These are phyloP conservation scores for Hermaeophaga mercurialis DNA, from an alignment of 2,888 invertebrate species.

Conservation along the genomic window DNA sequence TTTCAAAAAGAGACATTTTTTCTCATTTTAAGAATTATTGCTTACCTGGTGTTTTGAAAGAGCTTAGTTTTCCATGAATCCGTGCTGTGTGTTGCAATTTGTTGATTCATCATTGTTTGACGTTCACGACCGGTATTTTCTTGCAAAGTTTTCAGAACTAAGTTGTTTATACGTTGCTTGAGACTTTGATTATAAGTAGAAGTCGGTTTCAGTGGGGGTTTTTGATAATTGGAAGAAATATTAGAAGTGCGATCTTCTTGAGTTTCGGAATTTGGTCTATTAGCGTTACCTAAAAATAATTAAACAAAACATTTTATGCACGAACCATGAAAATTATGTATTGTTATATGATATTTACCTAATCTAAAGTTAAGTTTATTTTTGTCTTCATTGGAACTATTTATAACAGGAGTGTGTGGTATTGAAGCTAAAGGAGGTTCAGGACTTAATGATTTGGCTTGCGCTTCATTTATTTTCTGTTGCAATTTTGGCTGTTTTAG, in stretches of 20 bases:
- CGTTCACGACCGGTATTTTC: conserved; percentile 77
- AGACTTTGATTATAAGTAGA: conserved; percentile 75
- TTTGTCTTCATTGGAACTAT: conserved; percentile 27
- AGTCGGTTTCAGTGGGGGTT: conserved; percentile 28
- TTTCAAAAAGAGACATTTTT: too few relatives aligned
- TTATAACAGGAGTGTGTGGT: background rate
- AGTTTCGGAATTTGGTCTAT: conserved; percentile 22
- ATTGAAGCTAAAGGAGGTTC: conserved; percentile 38
- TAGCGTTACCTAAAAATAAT: conserved; percentile 27
- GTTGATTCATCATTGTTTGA: conserved; percentile 53
- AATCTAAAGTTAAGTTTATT: conserved; percentile 43
- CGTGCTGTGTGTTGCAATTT: conserved; percentile 46
- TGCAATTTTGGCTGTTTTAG: conserved; percentile 54
- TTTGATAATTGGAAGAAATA: conserved; percentile 20
- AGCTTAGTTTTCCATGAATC: conserved; percentile 83
- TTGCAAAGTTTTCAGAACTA: conserved; percentile 87
- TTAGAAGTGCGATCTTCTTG: conserved; percentile 23
- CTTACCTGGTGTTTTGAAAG: conserved; percentile 69
- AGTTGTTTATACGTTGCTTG: conserved; percentile 85
- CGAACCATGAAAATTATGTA: background rate
- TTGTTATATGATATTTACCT: conserved; percentile 37
- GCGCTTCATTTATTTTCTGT: conserved; percentile 46
- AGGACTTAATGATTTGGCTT: conserved; percentile 45
- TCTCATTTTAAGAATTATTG: background rate
- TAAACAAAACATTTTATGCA: background rate